phyloP scores from a whole-genome alignment of 2,113 vertebrate species.

The Rallus limicola region DNA sequence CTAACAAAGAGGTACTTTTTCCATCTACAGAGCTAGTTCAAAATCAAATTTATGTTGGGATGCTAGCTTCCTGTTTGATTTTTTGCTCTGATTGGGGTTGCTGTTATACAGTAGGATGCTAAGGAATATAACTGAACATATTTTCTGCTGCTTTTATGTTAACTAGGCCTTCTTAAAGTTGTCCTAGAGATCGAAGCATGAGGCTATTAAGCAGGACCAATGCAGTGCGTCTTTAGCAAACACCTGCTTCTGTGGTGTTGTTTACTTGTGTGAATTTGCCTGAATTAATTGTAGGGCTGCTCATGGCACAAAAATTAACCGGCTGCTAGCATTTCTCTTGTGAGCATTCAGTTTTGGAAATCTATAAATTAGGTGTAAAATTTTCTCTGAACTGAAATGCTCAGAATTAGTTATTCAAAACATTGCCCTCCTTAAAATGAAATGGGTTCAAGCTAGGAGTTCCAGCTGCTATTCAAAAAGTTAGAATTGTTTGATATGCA shows the following conservation, averaged over 20 bases:
- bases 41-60: not conserved
- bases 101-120: not conserved
- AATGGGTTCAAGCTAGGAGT: not conserved
- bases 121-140: not conserved
- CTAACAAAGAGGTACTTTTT: not conserved
- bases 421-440: not conserved
- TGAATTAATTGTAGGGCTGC: slow-evolving; percentile 32
- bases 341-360: not conserved
- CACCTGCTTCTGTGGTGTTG: slow-evolving; percentile 17
- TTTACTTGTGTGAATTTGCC: slow-evolving; percentile 11
- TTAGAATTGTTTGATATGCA: not conserved
- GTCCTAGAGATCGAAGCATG: not conserved
- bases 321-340: not conserved
- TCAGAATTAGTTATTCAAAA: not conserved
- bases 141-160: not conserved
- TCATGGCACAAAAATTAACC: slow-evolving; percentile 11
- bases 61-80: not conserved
- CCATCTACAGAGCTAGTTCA: not conserved
- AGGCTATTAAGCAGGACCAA: not conserved
- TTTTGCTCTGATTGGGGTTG: not conserved
- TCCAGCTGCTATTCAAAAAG: not conserved
- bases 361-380: slow-evolving; percentile 14
- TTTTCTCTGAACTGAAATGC: not conserved
- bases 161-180: not conserved
- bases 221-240: not conserved